phyloP scores from a whole-genome alignment of 30 jellyfish, hydroid and myxozoan genomes.

The Aurelia coerulea region DNA sequence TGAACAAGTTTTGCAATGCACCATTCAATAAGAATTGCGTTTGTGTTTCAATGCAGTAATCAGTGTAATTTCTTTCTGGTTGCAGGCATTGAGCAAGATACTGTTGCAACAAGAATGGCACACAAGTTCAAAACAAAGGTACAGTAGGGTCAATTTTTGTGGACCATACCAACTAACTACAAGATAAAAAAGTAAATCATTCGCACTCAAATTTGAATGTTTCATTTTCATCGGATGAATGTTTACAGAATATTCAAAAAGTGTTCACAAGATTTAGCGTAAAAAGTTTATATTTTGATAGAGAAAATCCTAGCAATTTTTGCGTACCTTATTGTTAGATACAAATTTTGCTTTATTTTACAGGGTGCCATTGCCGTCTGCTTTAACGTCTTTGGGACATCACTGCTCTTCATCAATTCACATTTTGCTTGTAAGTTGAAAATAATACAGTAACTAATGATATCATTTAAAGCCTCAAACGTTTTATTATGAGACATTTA shows the following conservation, averaged over 20 bases:
- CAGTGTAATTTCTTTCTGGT: not conserved
- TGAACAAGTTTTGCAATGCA: not conserved
- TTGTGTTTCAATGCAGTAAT: too few species aligned
- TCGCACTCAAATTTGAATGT: too few species aligned
- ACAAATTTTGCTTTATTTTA: too few species aligned
- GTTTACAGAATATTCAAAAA: too few species aligned
- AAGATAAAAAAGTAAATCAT: too few species aligned
- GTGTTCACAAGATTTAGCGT: too few species aligned
- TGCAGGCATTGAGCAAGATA: slow-evolving; percentile 94
- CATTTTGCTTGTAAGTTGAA: slow-evolving; percentile 93
- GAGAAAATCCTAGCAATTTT: too few species aligned
- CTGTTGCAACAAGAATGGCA: slow-evolving; percentile 95
- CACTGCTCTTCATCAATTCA: slow-evolving; percentile 91
- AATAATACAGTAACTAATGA: not conserved
- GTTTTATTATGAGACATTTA: too few species aligned
- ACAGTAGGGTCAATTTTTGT: not conserved
- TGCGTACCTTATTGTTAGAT: too few species aligned
- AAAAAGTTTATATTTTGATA: too few species aligned
- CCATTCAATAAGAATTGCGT: not conserved
- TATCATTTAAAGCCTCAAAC: not conserved
- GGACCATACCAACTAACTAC: too few species aligned
- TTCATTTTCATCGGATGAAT: too few species aligned
- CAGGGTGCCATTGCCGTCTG: slow-evolving; percentile 99
- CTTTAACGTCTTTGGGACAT: slow-evolving; percentile 95
- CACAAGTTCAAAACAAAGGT: slow-evolving; percentile 98